Base-by-base conservation (phyloP, 2,113 vertebrate species). In the Leucopternis melanops region DNA sequence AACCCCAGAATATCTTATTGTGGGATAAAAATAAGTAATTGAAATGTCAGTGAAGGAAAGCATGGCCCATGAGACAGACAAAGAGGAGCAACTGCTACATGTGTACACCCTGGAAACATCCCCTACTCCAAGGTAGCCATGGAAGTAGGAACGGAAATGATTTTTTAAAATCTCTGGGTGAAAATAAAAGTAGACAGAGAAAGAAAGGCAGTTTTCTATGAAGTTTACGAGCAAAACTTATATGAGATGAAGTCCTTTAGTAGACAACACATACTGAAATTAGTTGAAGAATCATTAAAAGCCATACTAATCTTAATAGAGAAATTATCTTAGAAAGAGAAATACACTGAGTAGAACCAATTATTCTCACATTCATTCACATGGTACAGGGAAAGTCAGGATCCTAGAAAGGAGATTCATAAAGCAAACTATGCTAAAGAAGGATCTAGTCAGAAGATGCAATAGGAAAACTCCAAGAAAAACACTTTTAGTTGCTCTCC, bases 91-190 rank as follows among this genome's bases (percentile, higher is more conserved):
- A 32, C 44, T 75, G 42, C 32, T 65, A 13, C 44, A 22, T 5
- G 10, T 3, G 10, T 34, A 61, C 25, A 10, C 9, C 40, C 47
- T 47, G 34, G 29, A 72, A 73, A 45, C 50, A 69, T 13, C 16
- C 42, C 38, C 23, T 63, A 14, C 44, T 69, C n/a, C 31, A 61
- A 42, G 27, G 16, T 7, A 72, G 49, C 18, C 52, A 44, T 2
- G 0, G 1, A 62, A 49, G 10, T 6, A 71, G 4, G 14, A 70
- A 74, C 21, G 8, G 71, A 80, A 90, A 42, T 11, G 0, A 15
- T 49, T 38, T 32, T 58, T 71, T 59, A 17, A 40, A 50, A 71
- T 54, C 11, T 63, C 73, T 45, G 4, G 3, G 4, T 79, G n/a
- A 67, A 88, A 93, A 75, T 52, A 63, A 74, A 84, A 89, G 10